Evolutionary conservation across 1,140 invertebrate genomes (phyloP).

Genomic region (Euura lappo): DNA sequence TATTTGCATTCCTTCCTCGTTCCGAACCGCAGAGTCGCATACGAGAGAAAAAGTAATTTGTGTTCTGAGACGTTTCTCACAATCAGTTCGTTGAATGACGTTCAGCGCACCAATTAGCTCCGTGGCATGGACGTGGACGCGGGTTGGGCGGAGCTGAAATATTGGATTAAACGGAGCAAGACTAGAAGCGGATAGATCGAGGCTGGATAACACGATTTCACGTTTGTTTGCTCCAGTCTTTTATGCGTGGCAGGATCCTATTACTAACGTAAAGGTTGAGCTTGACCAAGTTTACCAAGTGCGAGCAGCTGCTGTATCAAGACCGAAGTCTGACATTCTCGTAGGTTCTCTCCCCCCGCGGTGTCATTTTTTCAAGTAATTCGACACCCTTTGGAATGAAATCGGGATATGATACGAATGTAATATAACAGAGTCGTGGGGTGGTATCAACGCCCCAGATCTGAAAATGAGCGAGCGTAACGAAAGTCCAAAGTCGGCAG

Average conservation of each 20-base stretch:
- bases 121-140: neutral
- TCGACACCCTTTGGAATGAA: neutral
- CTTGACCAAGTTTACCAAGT: neutral
- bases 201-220: slow-evolving; percentile 1
- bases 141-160: neutral
- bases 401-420: neutral
- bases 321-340: slow-evolving; percentile 1
- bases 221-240: neutral
- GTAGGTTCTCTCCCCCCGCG: neutral
- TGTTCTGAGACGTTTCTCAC: too few relatives aligned
- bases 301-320: neutral
- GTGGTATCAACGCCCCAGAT: too few relatives aligned
- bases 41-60: too few relatives aligned
- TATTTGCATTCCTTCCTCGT: too few relatives aligned
- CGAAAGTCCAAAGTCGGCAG: too few relatives aligned
- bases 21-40: too few relatives aligned
- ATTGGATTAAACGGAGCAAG: neutral
- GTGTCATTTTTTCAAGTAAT: neutral
- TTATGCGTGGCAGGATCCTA: slow-evolving; percentile 3
- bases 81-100: neutral
- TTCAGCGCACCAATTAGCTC: neutral
- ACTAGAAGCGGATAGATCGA: slow-evolving; percentile 4
- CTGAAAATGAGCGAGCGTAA: too few relatives aligned
- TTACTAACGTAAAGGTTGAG: neutral
- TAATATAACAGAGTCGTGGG: too few relatives aligned